These are phyloP conservation scores for Mustelus asterias DNA, from an alignment of 2,113 vertebrate species.

Conservation along the genomic window DNA sequence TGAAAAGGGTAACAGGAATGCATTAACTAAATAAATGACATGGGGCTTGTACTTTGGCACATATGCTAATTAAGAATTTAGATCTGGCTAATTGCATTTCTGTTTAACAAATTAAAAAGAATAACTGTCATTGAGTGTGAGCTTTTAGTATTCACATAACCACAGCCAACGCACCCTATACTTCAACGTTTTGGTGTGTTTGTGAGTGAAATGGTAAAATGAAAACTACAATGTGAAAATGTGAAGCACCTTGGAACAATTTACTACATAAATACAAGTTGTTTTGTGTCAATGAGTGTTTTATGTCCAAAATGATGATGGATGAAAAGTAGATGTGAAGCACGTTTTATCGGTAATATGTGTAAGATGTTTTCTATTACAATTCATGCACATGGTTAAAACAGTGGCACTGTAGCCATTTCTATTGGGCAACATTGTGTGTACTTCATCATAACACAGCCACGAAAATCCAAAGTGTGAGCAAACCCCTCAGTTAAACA, in stretches of 20 bases:
- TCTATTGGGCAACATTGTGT: background rate
- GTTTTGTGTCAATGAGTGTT: background rate
- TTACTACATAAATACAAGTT: background rate
- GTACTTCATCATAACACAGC: background rate
- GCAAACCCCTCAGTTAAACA: background rate
- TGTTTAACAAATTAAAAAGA: background rate
- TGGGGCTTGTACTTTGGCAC: background rate
- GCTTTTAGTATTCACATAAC: background rate
- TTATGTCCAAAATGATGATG: background rate
- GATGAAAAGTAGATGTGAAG: background rate
- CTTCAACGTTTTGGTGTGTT: background rate
- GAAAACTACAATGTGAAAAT: background rate
- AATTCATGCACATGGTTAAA: background rate
- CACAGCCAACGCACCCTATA: background rate
- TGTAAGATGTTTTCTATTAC: background rate
- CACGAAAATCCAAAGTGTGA: background rate
- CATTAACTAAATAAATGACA: background rate
- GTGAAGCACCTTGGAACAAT: too few relatives aligned
- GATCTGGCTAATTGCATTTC: background rate
- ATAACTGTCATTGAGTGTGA: background rate
- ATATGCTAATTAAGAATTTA: background rate
- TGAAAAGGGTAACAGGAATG: background rate
- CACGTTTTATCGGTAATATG: background rate
- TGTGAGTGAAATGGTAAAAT: background rate
- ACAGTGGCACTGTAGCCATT: background rate